These are phyloP conservation scores for Drosophila mayri DNA, from an alignment of 1,140 invertebrate species.

Conservation along the genomic window DNA sequence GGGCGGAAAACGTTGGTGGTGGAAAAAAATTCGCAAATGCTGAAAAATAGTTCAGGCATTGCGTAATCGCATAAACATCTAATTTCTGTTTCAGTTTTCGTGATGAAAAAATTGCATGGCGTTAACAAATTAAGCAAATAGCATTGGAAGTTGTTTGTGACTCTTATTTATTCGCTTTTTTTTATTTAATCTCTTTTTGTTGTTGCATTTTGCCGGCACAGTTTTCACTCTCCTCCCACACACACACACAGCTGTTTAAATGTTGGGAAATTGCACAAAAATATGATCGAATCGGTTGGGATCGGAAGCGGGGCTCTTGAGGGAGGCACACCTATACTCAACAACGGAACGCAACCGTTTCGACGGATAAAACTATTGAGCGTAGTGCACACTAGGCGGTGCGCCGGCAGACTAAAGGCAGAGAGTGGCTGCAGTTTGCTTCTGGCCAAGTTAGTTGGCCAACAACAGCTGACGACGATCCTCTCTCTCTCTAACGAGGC, in stretches of 20 bases:
- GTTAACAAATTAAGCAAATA: slow-evolving; percentile 78
- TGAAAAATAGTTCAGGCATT: slow-evolving; percentile 58
- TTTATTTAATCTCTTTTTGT: slow-evolving; percentile 12
- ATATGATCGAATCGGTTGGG: slow-evolving; percentile 2
- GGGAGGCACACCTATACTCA: slow-evolving; percentile 23
- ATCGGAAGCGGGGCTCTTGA: not conserved
- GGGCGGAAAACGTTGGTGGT: slow-evolving; percentile 4
- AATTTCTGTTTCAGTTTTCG: slow-evolving; percentile 45
- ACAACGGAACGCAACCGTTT: slow-evolving; percentile 45
- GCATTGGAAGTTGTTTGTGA: slow-evolving; percentile 52
- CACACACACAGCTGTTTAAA: slow-evolving; percentile 67
- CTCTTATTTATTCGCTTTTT: slow-evolving; percentile 38
- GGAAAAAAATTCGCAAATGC: slow-evolving; percentile 40
- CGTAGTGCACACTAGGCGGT: slow-evolving; percentile 72
- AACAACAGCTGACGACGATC: slow-evolving; percentile 70
- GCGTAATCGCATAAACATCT: slow-evolving; percentile 55
- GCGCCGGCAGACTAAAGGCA: slow-evolving; percentile 71
- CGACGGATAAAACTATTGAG: slow-evolving; percentile 58
- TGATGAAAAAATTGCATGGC: slow-evolving; percentile 60
- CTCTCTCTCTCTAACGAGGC: slow-evolving; percentile 35
- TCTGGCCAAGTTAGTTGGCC: slow-evolving; percentile 61
- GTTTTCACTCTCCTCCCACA: slow-evolving; percentile 36
- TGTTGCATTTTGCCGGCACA: slow-evolving; percentile 39
- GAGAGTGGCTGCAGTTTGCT: slow-evolving; percentile 45
- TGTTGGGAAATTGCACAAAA: slow-evolving; percentile 49